Evolutionary conservation across 2,797 vertebrate species (phyloP).

Genomic region (Ctenopoma multispine): DNA sequence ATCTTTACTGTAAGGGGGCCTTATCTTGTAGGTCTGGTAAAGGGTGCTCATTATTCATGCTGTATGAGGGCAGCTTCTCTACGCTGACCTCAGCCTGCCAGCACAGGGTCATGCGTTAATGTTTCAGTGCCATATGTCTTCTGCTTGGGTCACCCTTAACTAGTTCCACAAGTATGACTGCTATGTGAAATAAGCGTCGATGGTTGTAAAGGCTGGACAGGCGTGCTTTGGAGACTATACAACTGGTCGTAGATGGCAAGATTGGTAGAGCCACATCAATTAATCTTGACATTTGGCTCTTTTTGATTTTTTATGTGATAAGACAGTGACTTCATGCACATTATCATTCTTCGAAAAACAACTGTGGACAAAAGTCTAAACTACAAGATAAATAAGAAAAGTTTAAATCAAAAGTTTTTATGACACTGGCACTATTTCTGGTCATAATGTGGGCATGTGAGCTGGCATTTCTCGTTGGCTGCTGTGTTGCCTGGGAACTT

Average conservation of each 20-base stretch:
- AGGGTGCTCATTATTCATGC: slow-evolving; percentile 40
- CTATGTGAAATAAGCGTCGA: slow-evolving; percentile 48
- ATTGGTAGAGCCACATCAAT: slow-evolving; percentile 2
- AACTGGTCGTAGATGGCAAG: slow-evolving; percentile 39
- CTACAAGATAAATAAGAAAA: slow-evolving; percentile 7
- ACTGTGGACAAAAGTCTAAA: slow-evolving; percentile 2
- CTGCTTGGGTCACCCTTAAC: slow-evolving; percentile 62
- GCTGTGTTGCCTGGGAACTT: slow-evolving; percentile 68
- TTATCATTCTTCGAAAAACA: background rate
- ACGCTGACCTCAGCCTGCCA: slow-evolving; percentile 48
- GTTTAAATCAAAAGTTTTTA: slow-evolving; percentile 22
- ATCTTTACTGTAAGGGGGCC: background rate
- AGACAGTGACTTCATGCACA: background rate
- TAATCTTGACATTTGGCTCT: background rate
- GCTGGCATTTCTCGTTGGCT: slow-evolving; percentile 46
- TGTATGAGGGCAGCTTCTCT: slow-evolving; percentile 42
- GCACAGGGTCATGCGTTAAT: slow-evolving; percentile 65
- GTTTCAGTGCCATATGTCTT: slow-evolving; percentile 70
- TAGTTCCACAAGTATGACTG: slow-evolving; percentile 60
- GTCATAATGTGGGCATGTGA: slow-evolving; percentile 34
- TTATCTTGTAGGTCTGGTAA: slow-evolving; percentile 23
- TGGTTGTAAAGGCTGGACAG: slow-evolving; percentile 24
- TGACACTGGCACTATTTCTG: slow-evolving; percentile 28
- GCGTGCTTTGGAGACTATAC: slow-evolving; percentile 31
- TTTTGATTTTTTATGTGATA: background rate